Percentiles rank a stretch among this genome's conserved stretches.
These are phyloP conservation scores for Dendrocincla fuliginosa DNA, from an alignment of 2,797 vertebrate species.

Conservation along the genomic window DNA sequence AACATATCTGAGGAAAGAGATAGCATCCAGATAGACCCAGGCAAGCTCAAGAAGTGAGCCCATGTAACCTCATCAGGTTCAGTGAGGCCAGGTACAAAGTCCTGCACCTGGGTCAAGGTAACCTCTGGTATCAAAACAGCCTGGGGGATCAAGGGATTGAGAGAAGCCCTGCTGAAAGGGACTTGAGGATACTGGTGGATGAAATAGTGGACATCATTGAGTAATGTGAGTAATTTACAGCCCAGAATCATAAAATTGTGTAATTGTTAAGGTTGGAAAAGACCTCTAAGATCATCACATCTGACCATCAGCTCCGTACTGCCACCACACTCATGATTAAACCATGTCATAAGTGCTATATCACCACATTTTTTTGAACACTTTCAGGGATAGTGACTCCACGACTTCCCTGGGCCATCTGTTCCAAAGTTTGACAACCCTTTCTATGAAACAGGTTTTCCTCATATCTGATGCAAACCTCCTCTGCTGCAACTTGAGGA, in stretches of 20 bases:
- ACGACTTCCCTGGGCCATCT: not conserved
- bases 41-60: not conserved
- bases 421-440: not conserved
- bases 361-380: not conserved
- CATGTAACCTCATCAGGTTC: not conserved
- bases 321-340: not conserved
- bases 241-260: not conserved
- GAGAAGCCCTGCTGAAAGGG: not conserved
- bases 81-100: not conserved
- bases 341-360: not conserved
- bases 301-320: fast-evolving
- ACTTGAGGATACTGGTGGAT: not conserved
- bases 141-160: fast-evolving
- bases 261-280: not conserved
- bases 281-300: not conserved
- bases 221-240: not conserved
- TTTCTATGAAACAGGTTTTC: not conserved
- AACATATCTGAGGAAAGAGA: not conserved
- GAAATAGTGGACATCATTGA: not conserved
- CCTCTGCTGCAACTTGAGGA: not conserved
- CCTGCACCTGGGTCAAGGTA: not conserved
- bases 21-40: not conserved
- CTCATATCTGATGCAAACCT: not conserved
- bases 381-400: not conserved
- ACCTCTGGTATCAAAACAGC: not conserved